phyloP scores from a whole-genome alignment of 2,888 invertebrate genomes.

The Himalopsyche japonica region DNA sequence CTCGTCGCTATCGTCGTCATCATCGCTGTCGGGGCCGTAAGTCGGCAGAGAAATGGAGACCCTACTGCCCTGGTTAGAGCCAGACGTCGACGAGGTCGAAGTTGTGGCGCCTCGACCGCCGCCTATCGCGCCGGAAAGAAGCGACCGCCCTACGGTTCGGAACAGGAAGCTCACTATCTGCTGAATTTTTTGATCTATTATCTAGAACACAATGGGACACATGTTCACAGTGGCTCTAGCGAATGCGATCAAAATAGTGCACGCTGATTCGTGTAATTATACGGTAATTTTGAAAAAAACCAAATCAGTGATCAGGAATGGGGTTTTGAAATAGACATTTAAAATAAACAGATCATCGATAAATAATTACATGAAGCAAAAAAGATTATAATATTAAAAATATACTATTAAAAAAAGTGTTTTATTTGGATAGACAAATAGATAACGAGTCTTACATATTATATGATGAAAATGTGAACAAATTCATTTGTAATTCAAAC shows the following conservation, averaged over 20 bases:
- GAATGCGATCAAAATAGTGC: background rate
- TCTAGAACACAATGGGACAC: constrained; percentile 51
- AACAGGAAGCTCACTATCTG: constrained; percentile 72
- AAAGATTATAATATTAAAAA: too few relatives aligned
- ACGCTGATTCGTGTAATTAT: background rate
- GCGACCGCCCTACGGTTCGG: constrained; percentile 74
- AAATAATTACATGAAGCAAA: too few relatives aligned
- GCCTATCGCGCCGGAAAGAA: constrained; percentile 66
- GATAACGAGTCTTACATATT: too few relatives aligned
- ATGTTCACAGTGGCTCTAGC: constrained; percentile 13
- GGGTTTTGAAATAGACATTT: too few relatives aligned
- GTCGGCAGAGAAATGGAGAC: constrained; percentile 69
- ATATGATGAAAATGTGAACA: too few relatives aligned
- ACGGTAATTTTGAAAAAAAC: too few relatives aligned
- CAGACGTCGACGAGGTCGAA: constrained; percentile 46
- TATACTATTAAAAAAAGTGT: too few relatives aligned
- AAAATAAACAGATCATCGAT: too few relatives aligned
- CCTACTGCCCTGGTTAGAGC: constrained; percentile 62
- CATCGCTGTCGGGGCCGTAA: constrained; percentile 69
- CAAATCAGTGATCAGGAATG: too few relatives aligned
- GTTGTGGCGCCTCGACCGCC: constrained; percentile 53
- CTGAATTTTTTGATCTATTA: constrained; percentile 78
- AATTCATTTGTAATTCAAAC: too few relatives aligned
- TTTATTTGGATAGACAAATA: too few relatives aligned
- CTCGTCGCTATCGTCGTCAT: constrained; percentile 47